Evolutionary conservation across 30 jellyfish, hydroid and myxozoan genomes (phyloP), one percentile per base, ranked within the genome.

Genomic region (Catostylus mosaicus): DNA sequence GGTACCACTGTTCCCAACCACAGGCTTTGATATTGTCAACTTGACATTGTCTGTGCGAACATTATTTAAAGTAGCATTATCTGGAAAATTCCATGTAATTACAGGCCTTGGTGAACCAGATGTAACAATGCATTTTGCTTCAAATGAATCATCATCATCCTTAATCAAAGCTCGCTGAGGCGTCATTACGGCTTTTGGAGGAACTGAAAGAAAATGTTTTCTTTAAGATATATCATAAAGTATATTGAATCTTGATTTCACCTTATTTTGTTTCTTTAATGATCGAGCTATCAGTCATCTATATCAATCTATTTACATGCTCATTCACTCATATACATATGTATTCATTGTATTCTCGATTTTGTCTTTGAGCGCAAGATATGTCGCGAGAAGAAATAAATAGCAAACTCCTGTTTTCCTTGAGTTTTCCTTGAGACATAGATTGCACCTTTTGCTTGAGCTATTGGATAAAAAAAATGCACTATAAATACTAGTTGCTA

Each of bases 61-160:
- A 32, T 54, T 54, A 5, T 16, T 54, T 32, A 54, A 3, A 18
- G 14, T 54, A 19, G 8, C n/a, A 18, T 16, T 18, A 3, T 54
- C 14, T 11, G 19, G 19, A 9, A 46, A 54, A 3, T 54, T 29
- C 67, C 67, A 54, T 3, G 67, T 54, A 32, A 54, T 32, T 54
- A 32, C 2, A 3, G 67, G 67, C n/a, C 67, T 5, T 18, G 67
- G 67, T 19, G 67, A 54, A 3, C 67, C 67, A 3, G 67, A 3
- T 54, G 67, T 54, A n/a, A n/a, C n/a, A 18, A 54, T 18, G 67
- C 67, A 54, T 54, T 32, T 54, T 3, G 67, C 67, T 3, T 54
- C 26, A 32, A 54, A 54, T 5, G 67, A 3, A 3, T 5, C n/a
- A 16, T 54, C 67, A 3, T 7, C n/a, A 5, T 54, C 14, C 67